Evolutionary conservation across 2,888 invertebrate species (phyloP).

Genomic region (Cryptosula pallasiana): DNA sequence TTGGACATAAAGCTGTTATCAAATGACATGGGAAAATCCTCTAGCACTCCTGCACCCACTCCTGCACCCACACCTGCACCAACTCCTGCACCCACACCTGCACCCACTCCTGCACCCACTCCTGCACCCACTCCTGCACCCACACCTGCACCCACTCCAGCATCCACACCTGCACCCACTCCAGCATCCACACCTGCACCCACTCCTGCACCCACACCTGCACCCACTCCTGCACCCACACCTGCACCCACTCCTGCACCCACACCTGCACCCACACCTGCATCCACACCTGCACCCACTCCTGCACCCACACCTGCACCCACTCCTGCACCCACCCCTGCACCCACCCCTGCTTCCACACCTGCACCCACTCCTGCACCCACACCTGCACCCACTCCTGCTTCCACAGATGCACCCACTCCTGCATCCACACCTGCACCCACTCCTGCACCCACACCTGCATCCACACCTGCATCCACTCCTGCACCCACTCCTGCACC

Average conservation of each 20-base stretch:
- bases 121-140: too few species aligned
- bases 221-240: background rate
- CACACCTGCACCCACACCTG: background rate
- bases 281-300: background rate
- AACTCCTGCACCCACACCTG: background rate
- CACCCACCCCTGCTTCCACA: background rate
- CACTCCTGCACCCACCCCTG: background rate
- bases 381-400: background rate
- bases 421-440: background rate
- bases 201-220: too few species aligned
- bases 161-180: too few species aligned
- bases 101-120: too few species aligned
- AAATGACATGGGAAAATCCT: background rate
- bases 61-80: background rate
- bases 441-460: background rate
- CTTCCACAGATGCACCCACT: background rate
- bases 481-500: background rate
- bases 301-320: background rate
- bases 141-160: too few species aligned
- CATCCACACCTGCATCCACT: background rate
- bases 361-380: background rate
- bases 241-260: background rate
- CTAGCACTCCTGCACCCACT: background rate
- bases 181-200: too few species aligned
- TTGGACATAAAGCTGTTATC: conserved; percentile 9